phyloP scores from a whole-genome alignment of 2,797 vertebrate species.

The Octomys mimax region DNA sequence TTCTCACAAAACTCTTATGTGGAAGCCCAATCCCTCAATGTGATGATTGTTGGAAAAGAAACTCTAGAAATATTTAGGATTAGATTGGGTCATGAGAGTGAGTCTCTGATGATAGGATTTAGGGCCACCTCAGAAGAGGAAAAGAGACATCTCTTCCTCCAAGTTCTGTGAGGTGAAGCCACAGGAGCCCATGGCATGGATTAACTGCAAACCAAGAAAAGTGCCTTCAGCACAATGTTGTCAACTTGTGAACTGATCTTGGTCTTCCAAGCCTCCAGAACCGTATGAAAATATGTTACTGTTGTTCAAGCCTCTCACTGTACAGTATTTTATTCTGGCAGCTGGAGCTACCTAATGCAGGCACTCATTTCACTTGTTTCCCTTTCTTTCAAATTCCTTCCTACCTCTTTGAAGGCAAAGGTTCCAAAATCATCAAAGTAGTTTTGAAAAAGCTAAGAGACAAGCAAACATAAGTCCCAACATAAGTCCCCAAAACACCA shows the following conservation, averaged over 20 bases:
- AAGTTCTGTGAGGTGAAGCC: neutral
- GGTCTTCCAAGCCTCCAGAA: neutral
- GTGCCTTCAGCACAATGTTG: neutral
- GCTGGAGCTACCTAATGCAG: neutral
- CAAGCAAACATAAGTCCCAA: conserved; percentile 22
- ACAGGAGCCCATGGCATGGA: neutral
- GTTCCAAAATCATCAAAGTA: conserved; percentile 4
- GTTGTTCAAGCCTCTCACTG: neutral
- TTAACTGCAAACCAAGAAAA: neutral
- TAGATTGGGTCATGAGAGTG: neutral
- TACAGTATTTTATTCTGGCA: neutral
- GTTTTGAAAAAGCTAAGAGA: neutral
- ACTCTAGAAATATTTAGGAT: neutral
- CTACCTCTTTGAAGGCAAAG: neutral
- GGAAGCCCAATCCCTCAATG: neutral
- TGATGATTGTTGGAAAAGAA: neutral
- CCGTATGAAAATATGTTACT: conserved; percentile 2
- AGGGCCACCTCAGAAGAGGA: neutral
- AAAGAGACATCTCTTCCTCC: neutral
- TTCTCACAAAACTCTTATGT: neutral
- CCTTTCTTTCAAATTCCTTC: conserved; percentile 22
- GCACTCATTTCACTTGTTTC: neutral
- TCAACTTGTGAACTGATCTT: neutral
- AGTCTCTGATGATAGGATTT: neutral
- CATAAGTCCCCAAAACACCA: conserved; percentile 20